A percentile compares a stretch with the other conserved stretches of the same genome.
Conservation (phyloP, 2,113 vertebrate species). For the Indri indri region DNA sequence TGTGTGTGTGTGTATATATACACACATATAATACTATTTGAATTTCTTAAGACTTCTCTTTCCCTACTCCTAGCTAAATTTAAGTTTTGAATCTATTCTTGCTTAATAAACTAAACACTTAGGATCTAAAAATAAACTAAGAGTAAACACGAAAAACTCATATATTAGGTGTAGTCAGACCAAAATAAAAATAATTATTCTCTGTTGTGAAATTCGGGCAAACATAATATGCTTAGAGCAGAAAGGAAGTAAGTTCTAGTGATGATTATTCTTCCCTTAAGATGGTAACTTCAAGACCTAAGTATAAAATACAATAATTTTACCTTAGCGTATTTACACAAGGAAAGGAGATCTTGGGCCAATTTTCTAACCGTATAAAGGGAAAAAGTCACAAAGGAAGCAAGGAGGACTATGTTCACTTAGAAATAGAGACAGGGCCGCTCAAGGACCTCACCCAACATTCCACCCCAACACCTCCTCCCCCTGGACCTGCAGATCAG, state of each 20-base stretch:
- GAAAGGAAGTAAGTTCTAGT: background rate
- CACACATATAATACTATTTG: background rate
- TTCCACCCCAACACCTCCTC: too few relatives aligned
- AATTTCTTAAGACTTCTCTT: background rate
- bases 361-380: background rate
- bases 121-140: background rate
- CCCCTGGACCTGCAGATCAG: fast-evolving
- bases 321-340: background rate
- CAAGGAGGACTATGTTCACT: background rate
- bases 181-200: conserved; percentile 23
- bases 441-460: background rate
- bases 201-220: background rate
- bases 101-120: background rate
- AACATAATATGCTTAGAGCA: background rate
- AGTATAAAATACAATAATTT: background rate
- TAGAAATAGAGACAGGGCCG: background rate
- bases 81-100: background rate
- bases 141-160: background rate
- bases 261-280: background rate
- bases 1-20: too few relatives aligned
- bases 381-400: background rate
- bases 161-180: background rate
- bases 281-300: background rate
- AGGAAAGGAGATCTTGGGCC: background rate
- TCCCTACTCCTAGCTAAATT: background rate